Base-by-base conservation (phyloP, 2,797 vertebrate genomes). In the Esox masquinongy region DNA sequence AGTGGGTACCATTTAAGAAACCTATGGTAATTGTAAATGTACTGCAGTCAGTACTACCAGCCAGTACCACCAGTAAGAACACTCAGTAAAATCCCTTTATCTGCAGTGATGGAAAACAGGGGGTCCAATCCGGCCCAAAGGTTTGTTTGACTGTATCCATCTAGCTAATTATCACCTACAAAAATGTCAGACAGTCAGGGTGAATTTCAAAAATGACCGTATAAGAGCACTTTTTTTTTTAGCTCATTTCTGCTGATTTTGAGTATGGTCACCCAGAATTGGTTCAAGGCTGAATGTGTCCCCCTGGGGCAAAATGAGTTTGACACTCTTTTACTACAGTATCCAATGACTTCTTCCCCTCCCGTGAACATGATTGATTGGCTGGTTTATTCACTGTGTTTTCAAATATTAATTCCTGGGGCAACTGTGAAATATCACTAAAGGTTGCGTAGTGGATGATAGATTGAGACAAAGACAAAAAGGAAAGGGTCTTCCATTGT, bases 381-480 rank as follows among this genome's bases (percentile, higher is more conserved):
- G 78, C 74, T 74, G 49, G 12, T 63, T 53, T 14, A 64, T 47
- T 8, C 34, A 51, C 77, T 51, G 19, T 36, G 79, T 79, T 74
- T 70, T 71, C 7, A 70, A 67, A 12, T 6, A 31, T 24, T 14
- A 61, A 43, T 50, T 82, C 31, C 59, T 70, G 34, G 12, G 14
- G 39, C 39, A 53, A 79, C 78, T 72, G 29, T n/a, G 29, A 61
- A 72, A 74, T 36, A 22, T 22, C 51, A 49, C 16, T 11, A 8
- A 64, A 0, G 8, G 69, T 83, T 79, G 74, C 79, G 72, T 81
- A 85, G 74, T 79, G 72, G 82, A 86, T 82, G 63, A 36, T 76
- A 77, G 69, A 75, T 24, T 82, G 26, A 50, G 63, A 78, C 74
- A 86, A 82, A 83, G 75, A 85, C 34, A 64, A 47, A 0, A 47